Conservation (phyloP, 2,113 vertebrate genomes). For the Willisornis vidua region DNA sequence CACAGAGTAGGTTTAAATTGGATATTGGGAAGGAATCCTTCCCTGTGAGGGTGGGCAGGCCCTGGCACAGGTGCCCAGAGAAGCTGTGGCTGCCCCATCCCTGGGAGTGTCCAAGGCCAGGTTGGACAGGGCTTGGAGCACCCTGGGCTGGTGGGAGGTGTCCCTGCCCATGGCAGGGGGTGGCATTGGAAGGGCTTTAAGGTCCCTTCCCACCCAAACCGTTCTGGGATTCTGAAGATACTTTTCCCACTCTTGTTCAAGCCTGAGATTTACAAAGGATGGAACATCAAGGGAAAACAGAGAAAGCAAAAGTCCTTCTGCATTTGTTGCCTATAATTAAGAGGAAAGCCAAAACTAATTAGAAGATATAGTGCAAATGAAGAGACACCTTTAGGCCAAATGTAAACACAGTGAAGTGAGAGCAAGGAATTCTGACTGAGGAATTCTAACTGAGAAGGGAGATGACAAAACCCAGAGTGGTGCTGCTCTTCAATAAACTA, state of each 20-base stretch:
- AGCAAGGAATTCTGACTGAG: not conserved
- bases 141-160: fast-evolving
- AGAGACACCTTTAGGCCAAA: not conserved
- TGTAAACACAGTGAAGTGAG: not conserved
- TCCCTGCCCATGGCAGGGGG: not conserved
- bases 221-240: not conserved
- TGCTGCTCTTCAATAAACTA: not conserved
- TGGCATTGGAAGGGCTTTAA: not conserved
- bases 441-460: not conserved
- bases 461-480: not conserved
- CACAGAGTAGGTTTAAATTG: fast-evolving
- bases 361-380: not conserved
- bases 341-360: not conserved
- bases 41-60: fast-evolving
- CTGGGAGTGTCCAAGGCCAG: too few species aligned
- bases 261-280: not conserved
- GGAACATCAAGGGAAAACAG: not conserved
- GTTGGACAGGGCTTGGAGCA: too few species aligned
- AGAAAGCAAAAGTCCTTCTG: not conserved
- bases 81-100: not conserved
- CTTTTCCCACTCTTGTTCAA: not conserved
- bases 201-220: not conserved
- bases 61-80: not conserved
- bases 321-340: not conserved
- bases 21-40: not conserved